Evolutionary conservation across 2,888 invertebrate genomes (phyloP).

Genomic region (Lithodes maja): DNA sequence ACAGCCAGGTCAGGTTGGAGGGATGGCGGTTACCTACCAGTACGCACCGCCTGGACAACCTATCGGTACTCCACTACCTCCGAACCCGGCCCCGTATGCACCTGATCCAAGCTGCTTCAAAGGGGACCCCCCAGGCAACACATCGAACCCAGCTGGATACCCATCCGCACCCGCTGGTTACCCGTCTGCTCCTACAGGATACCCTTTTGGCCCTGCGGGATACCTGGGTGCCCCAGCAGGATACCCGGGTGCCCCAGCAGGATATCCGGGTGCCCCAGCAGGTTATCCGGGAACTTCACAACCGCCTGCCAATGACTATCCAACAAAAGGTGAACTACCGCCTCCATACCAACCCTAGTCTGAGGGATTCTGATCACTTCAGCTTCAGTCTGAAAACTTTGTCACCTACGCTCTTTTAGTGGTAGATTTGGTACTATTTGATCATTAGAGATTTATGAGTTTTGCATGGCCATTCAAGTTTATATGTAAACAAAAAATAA

Average conservation of each 20-base stretch:
- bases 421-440: no score
- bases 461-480: no score
- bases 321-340: slow-evolving; percentile 1
- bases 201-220: neutral
- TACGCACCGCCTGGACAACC: neutral
- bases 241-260: neutral
- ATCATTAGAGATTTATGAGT: no score
- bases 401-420: no score
- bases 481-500: no score
- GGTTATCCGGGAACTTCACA: neutral
- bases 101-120: neutral
- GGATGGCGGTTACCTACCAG: neutral
- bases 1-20: neutral
- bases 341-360: neutral
- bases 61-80: neutral
- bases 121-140: neutral
- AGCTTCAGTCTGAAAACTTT: no score
- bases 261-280: slow-evolving; percentile 1
- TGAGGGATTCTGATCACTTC: neutral
- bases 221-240: neutral
- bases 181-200: neutral
- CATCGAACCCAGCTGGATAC: neutral
- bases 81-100: neutral
- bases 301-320: neutral
- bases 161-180: neutral